Evolutionary conservation across 1,140 invertebrate genomes (phyloP).

Genomic region (Drosophila funebris): DNA sequence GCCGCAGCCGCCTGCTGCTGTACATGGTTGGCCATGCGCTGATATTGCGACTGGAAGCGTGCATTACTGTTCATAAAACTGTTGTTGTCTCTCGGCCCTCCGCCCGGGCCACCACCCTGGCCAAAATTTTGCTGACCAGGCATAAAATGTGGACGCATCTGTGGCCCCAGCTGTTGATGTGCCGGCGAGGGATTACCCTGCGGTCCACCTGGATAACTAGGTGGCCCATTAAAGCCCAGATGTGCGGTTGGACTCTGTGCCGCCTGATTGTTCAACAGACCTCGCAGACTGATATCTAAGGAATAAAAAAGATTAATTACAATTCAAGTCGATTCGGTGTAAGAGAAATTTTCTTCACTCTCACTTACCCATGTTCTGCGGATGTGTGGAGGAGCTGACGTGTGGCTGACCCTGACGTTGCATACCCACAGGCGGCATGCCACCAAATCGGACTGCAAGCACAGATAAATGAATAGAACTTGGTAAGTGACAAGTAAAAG

Average conservation of each 20-base stretch:
- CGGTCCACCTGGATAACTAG: constrained; percentile 79
- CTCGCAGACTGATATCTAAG: constrained; percentile 81
- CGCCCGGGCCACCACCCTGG: constrained; percentile 74
- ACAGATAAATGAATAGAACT: constrained; percentile 12
- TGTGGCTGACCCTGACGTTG: constrained; percentile 82
- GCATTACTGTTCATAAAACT: constrained; percentile 78
- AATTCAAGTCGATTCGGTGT: no score
- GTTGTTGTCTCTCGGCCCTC: constrained; percentile 64
- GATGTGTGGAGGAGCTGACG: constrained; percentile 83
- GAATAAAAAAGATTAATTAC: not conserved
- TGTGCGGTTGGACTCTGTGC: constrained; percentile 81
- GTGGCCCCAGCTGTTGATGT: constrained; percentile 77
- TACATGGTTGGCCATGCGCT: constrained; percentile 80
- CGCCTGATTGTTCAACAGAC: constrained; percentile 82
- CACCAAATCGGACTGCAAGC: constrained; percentile 75
- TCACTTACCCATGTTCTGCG: constrained; percentile 83
- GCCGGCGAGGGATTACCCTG: constrained; percentile 75
- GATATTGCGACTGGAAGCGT: constrained; percentile 78
- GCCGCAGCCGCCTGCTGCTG: constrained; percentile 77
- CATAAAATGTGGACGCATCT: constrained; percentile 83
- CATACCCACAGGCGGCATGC: constrained; percentile 78
- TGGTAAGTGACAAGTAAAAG: no score
- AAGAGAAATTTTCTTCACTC: not conserved
- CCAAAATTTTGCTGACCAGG: constrained; percentile 75
- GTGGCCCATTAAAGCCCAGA: constrained; percentile 76